phyloP scores from a whole-genome alignment of 2,113 vertebrate species.

The Suricata suricatta region DNA sequence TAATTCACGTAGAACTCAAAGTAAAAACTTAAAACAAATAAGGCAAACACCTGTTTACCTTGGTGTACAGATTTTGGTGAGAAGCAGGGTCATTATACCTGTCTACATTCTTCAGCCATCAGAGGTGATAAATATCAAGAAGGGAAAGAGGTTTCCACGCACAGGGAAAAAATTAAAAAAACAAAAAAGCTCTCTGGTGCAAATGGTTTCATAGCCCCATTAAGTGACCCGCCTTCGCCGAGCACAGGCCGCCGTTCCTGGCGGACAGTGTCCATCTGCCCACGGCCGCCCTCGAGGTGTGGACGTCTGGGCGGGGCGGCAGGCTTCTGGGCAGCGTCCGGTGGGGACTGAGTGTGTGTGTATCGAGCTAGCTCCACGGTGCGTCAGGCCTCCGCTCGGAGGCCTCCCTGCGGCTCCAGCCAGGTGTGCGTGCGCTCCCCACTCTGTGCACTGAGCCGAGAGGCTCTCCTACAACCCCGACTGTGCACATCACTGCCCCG shows the following conservation, averaged over 20 bases:
- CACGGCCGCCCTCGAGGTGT: slow-evolving; percentile 80
- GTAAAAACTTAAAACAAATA: slow-evolving; percentile 79
- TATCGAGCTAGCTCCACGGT: slow-evolving; percentile 65
- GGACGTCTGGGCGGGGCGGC: slow-evolving; percentile 74
- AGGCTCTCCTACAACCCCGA: slow-evolving; percentile 82
- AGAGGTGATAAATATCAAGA: slow-evolving; percentile 88
- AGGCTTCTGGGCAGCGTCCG: slow-evolving; percentile 82
- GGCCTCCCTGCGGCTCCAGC: slow-evolving; percentile 79
- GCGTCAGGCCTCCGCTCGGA: slow-evolving; percentile 80
- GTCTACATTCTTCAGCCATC: slow-evolving; percentile 97
- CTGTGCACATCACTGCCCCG: slow-evolving; percentile 84
- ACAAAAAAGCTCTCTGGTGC: slow-evolving; percentile 81
- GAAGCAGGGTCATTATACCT: slow-evolving; percentile 88
- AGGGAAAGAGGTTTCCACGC: slow-evolving; percentile 85
- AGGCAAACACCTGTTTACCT: slow-evolving; percentile 87
- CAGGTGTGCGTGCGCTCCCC: slow-evolving; percentile 79
- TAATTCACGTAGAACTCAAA: slow-evolving; percentile 81
- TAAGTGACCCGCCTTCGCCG: slow-evolving; percentile 79
- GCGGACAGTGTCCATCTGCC: slow-evolving; percentile 79
- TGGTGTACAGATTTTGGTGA: slow-evolving; percentile 86
- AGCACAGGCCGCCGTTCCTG: slow-evolving; percentile 79
- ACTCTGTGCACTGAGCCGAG: slow-evolving; percentile 81
- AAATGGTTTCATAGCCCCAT: slow-evolving; percentile 75
- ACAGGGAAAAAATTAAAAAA: slow-evolving; percentile 71
- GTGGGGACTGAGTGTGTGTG: slow-evolving; percentile 70